Percentiles rank a stretch among this genome's conserved stretches.
Evolutionary conservation across 1,140 invertebrate genomes (phyloP).

Genomic region (Drosophila triauraria): DNA sequence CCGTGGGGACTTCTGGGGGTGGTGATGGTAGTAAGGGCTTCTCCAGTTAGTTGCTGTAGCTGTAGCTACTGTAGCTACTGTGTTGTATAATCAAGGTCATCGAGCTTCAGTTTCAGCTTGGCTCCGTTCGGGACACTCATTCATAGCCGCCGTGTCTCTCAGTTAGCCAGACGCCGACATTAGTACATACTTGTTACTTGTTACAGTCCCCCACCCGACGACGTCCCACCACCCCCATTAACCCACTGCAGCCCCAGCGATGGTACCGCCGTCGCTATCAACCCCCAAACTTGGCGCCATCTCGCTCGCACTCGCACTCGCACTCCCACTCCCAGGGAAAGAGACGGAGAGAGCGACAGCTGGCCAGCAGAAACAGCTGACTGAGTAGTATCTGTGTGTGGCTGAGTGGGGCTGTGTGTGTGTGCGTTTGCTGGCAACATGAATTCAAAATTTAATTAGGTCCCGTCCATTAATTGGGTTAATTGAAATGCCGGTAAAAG

Average conservation of each 20-base stretch:
- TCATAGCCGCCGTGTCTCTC: slow-evolving; percentile 75
- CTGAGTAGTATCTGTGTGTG: slow-evolving; percentile 47
- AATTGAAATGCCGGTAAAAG: slow-evolving; percentile 85
- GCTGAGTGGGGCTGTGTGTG: slow-evolving; percentile 18
- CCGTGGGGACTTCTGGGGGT: slow-evolving; percentile 8
- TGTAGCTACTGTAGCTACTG: slow-evolving; percentile 31
- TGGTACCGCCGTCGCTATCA: slow-evolving; percentile 6
- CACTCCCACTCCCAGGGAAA: slow-evolving; percentile 12
- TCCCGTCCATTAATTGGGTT: slow-evolving; percentile 85
- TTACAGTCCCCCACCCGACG: slow-evolving; percentile 29
- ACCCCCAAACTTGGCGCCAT: slow-evolving; percentile 65
- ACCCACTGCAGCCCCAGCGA: slow-evolving; percentile 12
- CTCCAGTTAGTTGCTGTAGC: slow-evolving; percentile 15
- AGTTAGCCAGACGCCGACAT: slow-evolving; percentile 81
- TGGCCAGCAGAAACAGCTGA: slow-evolving; percentile 76
- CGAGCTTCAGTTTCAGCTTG: slow-evolving; percentile 66
- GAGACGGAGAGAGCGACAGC: slow-evolving; percentile 46
- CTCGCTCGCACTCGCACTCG: slow-evolving; percentile 57
- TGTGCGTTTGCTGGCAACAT: slow-evolving; percentile 54
- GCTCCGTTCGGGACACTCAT: slow-evolving; percentile 40
- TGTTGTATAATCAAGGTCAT: slow-evolving; percentile 81
- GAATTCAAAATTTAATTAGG: slow-evolving; percentile 85
- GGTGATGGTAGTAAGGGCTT: background rate
- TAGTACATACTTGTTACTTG: slow-evolving; percentile 69
- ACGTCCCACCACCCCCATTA: background rate